Base-by-base conservation (phyloP, 2,113 vertebrate genomes). In the Albula glossodonta region DNA sequence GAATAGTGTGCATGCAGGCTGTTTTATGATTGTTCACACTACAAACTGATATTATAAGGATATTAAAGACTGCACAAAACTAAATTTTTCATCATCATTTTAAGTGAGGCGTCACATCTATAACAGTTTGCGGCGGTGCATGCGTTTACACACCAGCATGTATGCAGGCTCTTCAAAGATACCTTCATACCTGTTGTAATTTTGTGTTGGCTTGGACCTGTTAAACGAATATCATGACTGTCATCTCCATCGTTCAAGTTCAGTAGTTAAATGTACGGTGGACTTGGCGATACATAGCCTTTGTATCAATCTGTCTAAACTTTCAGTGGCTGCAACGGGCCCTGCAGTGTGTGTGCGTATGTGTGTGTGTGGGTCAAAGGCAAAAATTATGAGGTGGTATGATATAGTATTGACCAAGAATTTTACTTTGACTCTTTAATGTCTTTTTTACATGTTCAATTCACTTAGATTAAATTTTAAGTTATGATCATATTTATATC, bases 1-100 rank as follows among this genome's bases (percentile, higher is more conserved):
- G 17, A 22, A 22, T 66, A 66, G 31, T 1, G 31, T 41, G 31
- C 31, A 41, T 41, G 31, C 31, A 41, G 31, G 31, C 31, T 41
- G 31, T 41, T 41, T 41, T 1, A 41, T 41, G 31, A 41, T 41
- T 41, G 31, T 41, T 41, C 31, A 41, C 0, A 66, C 60, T 66
- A 57, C 8, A 41, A 51, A 90, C 87, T 90, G 90, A 86, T 87
- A 88, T 60, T 87, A 12, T 70, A 60, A 15, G 48, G 81, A 70
- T 86, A 31, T 31, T 87, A 63, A 1, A 41, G 17, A 41, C 81
- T 90, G 84, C 63, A 84, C 74, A 84, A 17, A 4, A 19, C 60
- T 1, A 3, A 1, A n/a, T 70, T 70, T 22, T 70, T 31, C 56
- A 79, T 5, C 8, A 0, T 80, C 57, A 77, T 48, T 50, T 79